These are phyloP conservation scores for Camponotus floridanus DNA, from an alignment of 1,140 invertebrate genomes.

Conservation along the genomic window DNA sequence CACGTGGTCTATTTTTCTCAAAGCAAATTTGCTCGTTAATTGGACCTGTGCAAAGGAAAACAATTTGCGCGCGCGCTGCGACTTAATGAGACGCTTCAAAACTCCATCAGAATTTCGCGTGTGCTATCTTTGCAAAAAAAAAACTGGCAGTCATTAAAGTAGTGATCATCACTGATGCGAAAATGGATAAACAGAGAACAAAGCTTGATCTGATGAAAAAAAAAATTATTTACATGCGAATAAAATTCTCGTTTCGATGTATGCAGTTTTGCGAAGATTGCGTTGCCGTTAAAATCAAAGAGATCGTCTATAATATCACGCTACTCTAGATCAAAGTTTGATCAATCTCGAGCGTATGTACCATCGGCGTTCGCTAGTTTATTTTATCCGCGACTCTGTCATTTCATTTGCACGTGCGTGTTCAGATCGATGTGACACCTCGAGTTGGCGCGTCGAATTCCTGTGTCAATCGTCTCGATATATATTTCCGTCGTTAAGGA, in stretches of 20 bases:
- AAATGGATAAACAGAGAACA: not conserved
- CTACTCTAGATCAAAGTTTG: not conserved
- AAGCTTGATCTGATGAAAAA: not conserved
- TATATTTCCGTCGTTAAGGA: constrained; percentile 64
- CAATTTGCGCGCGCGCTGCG: constrained; percentile 30
- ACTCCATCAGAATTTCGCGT: constrained; percentile 8
- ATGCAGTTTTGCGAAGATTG: not conserved
- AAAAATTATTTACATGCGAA: not conserved
- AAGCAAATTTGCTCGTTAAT: constrained; percentile 54
- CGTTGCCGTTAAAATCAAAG: not conserved
- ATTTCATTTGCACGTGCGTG: constrained; percentile 7
- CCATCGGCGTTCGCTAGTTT: not conserved
- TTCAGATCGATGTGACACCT: constrained; percentile 30
- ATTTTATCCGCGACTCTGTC: not conserved
- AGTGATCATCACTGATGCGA: not conserved
- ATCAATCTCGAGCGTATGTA: not conserved
- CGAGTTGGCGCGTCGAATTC: constrained; percentile 9
- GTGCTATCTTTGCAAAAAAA: not conserved
- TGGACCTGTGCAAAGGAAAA: constrained; percentile 41
- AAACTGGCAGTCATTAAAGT: not conserved
- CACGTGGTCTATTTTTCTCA: constrained; percentile 50
- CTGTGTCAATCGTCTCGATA: constrained; percentile 39
- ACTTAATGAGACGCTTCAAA: constrained; percentile 25
- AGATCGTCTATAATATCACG: not conserved
- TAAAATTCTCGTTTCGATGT: not conserved